phyloP scores from a whole-genome alignment of 2,797 vertebrate species.

The Champsocephalus esox region DNA sequence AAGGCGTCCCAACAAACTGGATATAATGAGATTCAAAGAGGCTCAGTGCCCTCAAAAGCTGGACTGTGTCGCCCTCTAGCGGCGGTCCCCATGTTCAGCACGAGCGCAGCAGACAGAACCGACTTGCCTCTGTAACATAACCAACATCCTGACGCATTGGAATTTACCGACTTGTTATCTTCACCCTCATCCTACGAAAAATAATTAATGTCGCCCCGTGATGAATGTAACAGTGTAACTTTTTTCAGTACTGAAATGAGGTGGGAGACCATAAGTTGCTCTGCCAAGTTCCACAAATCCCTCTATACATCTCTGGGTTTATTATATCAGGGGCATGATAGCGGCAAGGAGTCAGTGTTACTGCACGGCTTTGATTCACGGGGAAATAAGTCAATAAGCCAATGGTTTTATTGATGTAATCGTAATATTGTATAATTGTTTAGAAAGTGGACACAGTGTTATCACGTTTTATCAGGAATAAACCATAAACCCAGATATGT shows the following conservation, averaged over 20 bases:
- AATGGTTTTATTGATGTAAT: conserved; percentile 17
- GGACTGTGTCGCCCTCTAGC: conserved; percentile 82
- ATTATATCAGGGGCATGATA: background rate
- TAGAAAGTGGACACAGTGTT: conserved; percentile 8
- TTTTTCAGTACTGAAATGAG: background rate
- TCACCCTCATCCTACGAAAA: background rate
- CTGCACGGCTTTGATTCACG: background rate
- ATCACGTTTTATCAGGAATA: background rate
- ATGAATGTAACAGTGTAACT: background rate
- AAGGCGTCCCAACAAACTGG: background rate
- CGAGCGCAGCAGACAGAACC: background rate
- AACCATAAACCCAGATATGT: background rate
- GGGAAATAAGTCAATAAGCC: background rate
- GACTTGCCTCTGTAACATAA: background rate
- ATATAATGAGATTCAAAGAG: background rate
- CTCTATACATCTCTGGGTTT: background rate
- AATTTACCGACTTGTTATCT: background rate
- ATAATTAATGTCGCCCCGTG: background rate
- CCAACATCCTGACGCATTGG: background rate
- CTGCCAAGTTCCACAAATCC: background rate
- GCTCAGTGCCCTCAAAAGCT: background rate
- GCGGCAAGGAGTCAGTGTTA: background rate
- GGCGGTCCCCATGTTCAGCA: conserved; percentile 3
- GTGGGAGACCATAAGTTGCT: conserved; percentile 9
- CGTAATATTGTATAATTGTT: background rate